A percentile compares a stretch with the other conserved stretches of the same genome.
Evolutionary conservation across 2,888 invertebrate genomes (phyloP).

Genomic region (Deilephila elpenor): DNA sequence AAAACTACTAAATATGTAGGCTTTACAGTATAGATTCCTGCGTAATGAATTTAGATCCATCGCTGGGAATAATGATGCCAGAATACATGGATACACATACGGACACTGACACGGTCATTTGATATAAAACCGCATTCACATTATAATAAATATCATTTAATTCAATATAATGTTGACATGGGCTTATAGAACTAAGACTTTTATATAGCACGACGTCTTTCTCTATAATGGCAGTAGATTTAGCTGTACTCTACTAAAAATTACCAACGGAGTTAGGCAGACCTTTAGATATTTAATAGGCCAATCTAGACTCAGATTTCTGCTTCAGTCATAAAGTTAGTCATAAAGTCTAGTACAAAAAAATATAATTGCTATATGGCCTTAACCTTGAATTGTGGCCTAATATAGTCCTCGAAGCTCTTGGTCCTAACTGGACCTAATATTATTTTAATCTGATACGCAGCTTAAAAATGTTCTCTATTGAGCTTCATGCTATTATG

Average conservation of each 20-base stretch:
- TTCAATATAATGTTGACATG: conserved; percentile 24
- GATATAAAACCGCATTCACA: conserved; percentile 14
- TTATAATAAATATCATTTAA: conserved; percentile 27
- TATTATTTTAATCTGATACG: too few species aligned
- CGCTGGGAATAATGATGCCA: conserved; percentile 11
- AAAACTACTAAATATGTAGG: background rate
- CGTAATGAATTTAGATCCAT: conserved; percentile 28
- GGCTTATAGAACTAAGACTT: background rate
- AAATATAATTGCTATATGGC: too few species aligned
- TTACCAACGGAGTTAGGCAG: too few species aligned
- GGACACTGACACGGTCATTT: conserved; percentile 41
- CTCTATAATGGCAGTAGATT: background rate
- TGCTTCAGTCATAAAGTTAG: too few species aligned
- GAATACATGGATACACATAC: conserved; percentile 46
- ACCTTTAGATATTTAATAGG: too few species aligned
- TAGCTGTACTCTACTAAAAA: too few species aligned
- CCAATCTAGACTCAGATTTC: too few species aligned
- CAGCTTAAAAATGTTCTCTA: background rate
- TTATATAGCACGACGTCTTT: background rate
- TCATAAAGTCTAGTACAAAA: too few species aligned
- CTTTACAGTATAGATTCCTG: conserved; percentile 37
- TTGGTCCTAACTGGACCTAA: background rate
- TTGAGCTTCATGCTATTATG: background rate
- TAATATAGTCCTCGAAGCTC: background rate
- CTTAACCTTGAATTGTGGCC: background rate